Base-by-base conservation (phyloP, 2,797 vertebrate genomes). In the Myotis daubentonii region DNA sequence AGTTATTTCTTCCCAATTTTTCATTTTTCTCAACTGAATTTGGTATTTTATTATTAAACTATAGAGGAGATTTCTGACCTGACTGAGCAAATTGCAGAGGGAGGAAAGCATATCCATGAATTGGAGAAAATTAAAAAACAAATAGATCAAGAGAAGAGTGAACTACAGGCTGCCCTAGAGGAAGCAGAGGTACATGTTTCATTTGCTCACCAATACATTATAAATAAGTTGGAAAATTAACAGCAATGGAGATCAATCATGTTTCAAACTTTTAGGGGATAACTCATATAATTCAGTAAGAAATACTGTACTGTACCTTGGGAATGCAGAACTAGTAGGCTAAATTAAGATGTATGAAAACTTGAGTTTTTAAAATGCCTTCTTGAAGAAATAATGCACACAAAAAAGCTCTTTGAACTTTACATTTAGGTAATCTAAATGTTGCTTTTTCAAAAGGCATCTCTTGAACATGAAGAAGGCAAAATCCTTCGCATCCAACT, bases 41-140 rank as follows among this genome's bases (percentile, higher is more conserved):
- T 33, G 20, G 1, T 55, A 44, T 71, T 91, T 96, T 68, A 44
- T 60, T 71, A 51, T 93, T 72, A 53, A 62, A 57, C 47, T 81
- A 80, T 1, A 99, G 99, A 99, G 98, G 99, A 99, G 97, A 99
- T 99, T 94, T 98, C 99, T 51, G 99, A 99, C 96, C 97, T 99
- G 71, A 99, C 98, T 1, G 99, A 99, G 94, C 99, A 99, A 95
- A 97, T 99, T 91, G 98, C 99, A 30, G 99, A 99, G 86, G 98
- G 98, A 16, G 99, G 98, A 80, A 99, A 99, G 97, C 98, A 98
- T 0, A 98, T 99, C 78, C 99, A 99, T 94, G 99, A 99, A 93
- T 95, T 99, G 92, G 99, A 99, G 94, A 99, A 99, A 96, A 96
- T 98, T 65, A 99, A 99, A 97, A 99, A 99, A 96, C 96, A 98